Conservation (phyloP, 2,113 vertebrate genomes). For the Mustelus asterias region DNA sequence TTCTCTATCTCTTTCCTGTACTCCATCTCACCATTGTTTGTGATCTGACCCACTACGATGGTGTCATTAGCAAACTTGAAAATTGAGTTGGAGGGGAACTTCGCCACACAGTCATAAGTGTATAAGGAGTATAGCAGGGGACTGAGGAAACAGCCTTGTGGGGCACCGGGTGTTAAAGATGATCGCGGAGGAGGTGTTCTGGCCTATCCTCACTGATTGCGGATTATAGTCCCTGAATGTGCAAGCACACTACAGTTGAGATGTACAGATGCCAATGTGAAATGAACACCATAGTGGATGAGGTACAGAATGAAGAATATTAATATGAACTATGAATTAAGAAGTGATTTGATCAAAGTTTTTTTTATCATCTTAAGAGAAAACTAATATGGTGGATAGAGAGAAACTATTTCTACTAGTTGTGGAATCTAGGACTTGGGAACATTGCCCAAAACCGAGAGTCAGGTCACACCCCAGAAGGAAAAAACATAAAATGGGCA, state of each 20-base stretch:
- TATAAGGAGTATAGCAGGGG: too few species aligned
- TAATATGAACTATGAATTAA: background rate
- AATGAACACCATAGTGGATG: background rate
- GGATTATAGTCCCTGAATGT: background rate
- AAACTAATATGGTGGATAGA: background rate
- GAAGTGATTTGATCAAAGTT: background rate
- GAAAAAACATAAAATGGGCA: too few species aligned
- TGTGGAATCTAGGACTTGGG: background rate
- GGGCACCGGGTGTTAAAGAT: too few species aligned
- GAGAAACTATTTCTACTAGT: background rate
- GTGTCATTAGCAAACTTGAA: too few species aligned
- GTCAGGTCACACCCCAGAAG: background rate
- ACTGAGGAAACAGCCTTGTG: too few species aligned
- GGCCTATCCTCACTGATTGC: too few species aligned
- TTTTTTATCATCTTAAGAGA: background rate
- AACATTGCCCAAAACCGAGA: background rate
- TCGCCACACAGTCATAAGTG: too few species aligned
- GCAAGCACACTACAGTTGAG: background rate
- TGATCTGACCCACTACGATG: too few species aligned
- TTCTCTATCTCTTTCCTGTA: too few species aligned
- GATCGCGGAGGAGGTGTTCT: too few species aligned
- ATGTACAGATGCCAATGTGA: background rate
- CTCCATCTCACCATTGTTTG: too few species aligned
- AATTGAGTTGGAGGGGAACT: too few species aligned
- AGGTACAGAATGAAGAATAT: background rate